phyloP scores from a whole-genome alignment of 2,113 vertebrate genomes.

The Gasterosteus aculeatus region DNA sequence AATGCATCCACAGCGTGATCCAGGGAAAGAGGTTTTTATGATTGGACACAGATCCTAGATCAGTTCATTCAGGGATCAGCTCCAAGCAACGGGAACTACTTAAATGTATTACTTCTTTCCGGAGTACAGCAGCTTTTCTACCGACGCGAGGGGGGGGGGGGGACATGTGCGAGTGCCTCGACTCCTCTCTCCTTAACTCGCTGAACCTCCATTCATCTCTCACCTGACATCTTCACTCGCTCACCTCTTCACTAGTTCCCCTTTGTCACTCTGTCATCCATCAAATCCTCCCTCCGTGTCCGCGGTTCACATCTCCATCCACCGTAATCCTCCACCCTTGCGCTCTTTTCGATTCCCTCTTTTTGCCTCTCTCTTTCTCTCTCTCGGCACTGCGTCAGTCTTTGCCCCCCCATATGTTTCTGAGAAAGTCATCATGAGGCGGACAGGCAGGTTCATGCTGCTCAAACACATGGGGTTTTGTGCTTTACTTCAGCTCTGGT shows the following conservation, averaged over 20 bases:
- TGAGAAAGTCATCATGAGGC: constrained; percentile 70
- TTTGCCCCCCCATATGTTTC: constrained; percentile 25
- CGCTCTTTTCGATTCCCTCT: constrained; percentile 2
- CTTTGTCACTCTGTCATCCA: constrained; percentile 24
- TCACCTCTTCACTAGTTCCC: constrained; percentile 31
- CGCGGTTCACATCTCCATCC: constrained; percentile 44
- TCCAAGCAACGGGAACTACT: background rate
- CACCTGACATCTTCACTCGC: constrained; percentile 42
- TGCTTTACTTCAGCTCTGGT: constrained; percentile 26
- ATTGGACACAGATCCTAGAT: constrained; percentile 39
- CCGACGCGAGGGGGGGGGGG: background rate
- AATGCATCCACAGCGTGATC: constrained; percentile 41
- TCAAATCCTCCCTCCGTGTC: constrained; percentile 16
- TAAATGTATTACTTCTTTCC: background rate
- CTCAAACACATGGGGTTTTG: constrained; percentile 55
- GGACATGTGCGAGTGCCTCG: background rate
- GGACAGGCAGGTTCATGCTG: constrained; percentile 57
- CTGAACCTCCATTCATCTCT: constrained; percentile 38
- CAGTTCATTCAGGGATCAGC: constrained; percentile 14
- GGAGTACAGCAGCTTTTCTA: background rate
- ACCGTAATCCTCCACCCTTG: constrained; percentile 18
- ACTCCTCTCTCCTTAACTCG: background rate
- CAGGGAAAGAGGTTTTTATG: constrained; percentile 33
- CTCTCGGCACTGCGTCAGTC: no score
- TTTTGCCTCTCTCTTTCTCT: no score